Percentiles rank a stretch among this genome's conserved stretches.
These are phyloP conservation scores for Lithobius niger DNA, from an alignment of 1,140 invertebrate genomes.

Conservation along the genomic window DNA sequence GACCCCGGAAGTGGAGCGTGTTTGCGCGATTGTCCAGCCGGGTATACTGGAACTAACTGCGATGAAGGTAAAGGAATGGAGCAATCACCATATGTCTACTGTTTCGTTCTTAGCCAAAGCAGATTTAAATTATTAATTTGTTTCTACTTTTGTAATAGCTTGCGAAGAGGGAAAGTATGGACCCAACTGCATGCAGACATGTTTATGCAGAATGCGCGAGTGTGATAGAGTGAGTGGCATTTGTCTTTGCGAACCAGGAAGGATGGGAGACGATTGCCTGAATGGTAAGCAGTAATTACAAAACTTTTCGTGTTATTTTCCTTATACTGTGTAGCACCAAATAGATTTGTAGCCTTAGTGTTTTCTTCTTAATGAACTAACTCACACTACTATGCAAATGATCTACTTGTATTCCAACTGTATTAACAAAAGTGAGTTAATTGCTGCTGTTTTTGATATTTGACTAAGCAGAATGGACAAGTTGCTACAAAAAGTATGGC, in stretches of 20 bases:
- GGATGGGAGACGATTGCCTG: slow-evolving; percentile 14
- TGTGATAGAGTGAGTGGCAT: slow-evolving; percentile 34
- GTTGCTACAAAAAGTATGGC: too few relatives aligned
- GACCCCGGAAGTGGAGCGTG: slow-evolving; percentile 23
- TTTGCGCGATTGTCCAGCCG: slow-evolving; percentile 23
- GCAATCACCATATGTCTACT: neutral
- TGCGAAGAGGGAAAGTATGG: slow-evolving; percentile 23
- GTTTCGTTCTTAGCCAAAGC: neutral
- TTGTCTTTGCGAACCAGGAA: slow-evolving; percentile 24
- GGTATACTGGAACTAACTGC: slow-evolving; percentile 27
- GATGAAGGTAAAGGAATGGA: slow-evolving; percentile 21
- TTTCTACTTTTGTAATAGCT: slow-evolving; percentile 20
- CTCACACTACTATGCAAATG: too few relatives aligned
- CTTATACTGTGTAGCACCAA: too few relatives aligned
- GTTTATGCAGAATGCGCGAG: slow-evolving; percentile 12
- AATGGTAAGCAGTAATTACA: slow-evolving; percentile 2
- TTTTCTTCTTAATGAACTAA: too few relatives aligned
- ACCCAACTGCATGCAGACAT: slow-evolving; percentile 5
- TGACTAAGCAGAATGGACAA: too few relatives aligned
- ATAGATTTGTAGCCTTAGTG: too few relatives aligned
- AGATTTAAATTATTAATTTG: slow-evolving; percentile 4
- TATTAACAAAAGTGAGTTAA: too few relatives aligned
- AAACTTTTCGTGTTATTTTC: too few relatives aligned
- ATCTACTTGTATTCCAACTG: too few relatives aligned
- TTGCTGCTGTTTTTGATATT: too few relatives aligned